phyloP scores from a whole-genome alignment of 2,113 vertebrate genomes.

The Proteles cristata region DNA sequence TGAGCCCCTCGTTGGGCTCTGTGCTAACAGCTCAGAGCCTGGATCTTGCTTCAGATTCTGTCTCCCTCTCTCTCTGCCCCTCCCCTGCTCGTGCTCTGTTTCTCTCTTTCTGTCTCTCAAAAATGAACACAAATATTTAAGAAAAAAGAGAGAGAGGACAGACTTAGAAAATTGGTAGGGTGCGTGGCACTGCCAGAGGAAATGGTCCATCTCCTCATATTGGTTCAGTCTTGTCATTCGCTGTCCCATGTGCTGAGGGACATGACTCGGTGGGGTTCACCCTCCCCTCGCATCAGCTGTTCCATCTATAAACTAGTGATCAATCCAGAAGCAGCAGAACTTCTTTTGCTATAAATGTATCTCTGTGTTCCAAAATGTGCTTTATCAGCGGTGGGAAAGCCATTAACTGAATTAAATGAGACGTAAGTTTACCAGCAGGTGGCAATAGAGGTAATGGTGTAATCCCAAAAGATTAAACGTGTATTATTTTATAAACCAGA shows the following conservation, averaged over 20 bases:
- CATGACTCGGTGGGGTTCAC: fast-evolving
- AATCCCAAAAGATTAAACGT: neutral
- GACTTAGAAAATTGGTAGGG: neutral
- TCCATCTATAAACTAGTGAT: neutral
- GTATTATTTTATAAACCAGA: slow-evolving; percentile 16
- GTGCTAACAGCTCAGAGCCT: too few relatives aligned
- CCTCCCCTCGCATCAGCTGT: neutral
- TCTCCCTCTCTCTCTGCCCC: too few relatives aligned
- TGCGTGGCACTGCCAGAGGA: neutral
- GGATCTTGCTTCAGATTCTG: too few relatives aligned
- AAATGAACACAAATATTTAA: too few relatives aligned
- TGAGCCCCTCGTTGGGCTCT: too few relatives aligned
- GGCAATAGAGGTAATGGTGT: slow-evolving; percentile 75
- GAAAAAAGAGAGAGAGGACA: neutral
- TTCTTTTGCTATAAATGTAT: neutral
- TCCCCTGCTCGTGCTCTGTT: too few relatives aligned
- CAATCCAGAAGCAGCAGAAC: neutral
- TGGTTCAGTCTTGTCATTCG: neutral
- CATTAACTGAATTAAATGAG: slow-evolving; percentile 28
- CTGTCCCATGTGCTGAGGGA: neutral
- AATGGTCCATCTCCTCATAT: neutral
- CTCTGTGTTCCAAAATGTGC: neutral
- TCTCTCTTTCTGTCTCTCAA: too few relatives aligned
- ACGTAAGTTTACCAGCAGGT: slow-evolving; percentile 73
- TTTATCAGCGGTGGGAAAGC: neutral